These are phyloP conservation scores for Ariolimax columbianus DNA, from an alignment of 2,888 invertebrate species.

Conservation along the genomic window DNA sequence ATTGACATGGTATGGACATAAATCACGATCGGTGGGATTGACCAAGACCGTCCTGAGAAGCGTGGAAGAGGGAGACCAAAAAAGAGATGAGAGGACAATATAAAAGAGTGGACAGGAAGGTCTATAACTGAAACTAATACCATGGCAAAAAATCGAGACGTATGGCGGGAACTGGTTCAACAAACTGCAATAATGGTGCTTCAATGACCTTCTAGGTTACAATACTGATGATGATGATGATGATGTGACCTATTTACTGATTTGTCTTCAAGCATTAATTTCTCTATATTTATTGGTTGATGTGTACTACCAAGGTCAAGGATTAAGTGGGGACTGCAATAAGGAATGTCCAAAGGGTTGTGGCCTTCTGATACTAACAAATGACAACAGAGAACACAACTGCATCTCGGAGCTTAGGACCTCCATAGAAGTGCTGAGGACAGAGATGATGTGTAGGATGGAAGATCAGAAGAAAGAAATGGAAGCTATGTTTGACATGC, in stretches of 20 bases:
- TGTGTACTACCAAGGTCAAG: not conserved
- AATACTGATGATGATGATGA: too few relatives aligned
- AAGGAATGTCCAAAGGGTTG: slow-evolving; percentile 69
- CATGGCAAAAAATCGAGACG: too few relatives aligned
- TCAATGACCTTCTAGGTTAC: too few relatives aligned
- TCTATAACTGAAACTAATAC: too few relatives aligned
- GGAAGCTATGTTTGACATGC: slow-evolving; percentile 71
- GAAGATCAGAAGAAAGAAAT: slow-evolving; percentile 70
- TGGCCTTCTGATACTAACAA: slow-evolving; percentile 61
- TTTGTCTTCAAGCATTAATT: not conserved
- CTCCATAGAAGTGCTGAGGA: slow-evolving; percentile 64
- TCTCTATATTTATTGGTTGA: not conserved
- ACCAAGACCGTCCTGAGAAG: too few relatives aligned
- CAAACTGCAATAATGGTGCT: too few relatives aligned
- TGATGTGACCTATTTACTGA: not conserved
- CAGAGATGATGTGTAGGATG: slow-evolving; percentile 68
- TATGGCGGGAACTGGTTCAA: too few relatives aligned
- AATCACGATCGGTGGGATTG: too few relatives aligned
- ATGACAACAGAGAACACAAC: slow-evolving; percentile 65
- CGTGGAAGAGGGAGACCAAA: too few relatives aligned
- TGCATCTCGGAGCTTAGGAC: slow-evolving; percentile 71
- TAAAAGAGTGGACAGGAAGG: too few relatives aligned
- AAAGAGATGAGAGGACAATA: too few relatives aligned
- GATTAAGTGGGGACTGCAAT: slow-evolving; percentile 56
- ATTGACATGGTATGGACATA: too few relatives aligned